These are phyloP conservation scores for Penaeus chinensis DNA, from an alignment of 1,140 invertebrate genomes.

Conservation along the genomic window DNA sequence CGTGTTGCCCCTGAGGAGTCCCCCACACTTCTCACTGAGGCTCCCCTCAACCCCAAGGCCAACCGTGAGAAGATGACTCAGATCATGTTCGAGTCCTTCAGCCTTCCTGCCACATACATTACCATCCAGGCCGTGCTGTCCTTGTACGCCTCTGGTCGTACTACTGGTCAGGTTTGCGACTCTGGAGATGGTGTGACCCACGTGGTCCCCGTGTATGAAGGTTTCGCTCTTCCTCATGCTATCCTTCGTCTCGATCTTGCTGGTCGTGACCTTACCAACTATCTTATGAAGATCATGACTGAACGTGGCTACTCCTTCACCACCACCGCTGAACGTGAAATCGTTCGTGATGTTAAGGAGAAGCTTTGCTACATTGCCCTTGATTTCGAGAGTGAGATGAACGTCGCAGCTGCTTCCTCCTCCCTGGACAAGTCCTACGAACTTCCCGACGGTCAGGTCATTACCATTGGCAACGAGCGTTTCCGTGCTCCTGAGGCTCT, in stretches of 20 bases:
- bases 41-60: conserved; percentile 91
- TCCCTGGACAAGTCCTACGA: too few species aligned
- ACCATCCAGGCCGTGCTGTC: conserved; percentile 28
- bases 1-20: conserved; percentile 94
- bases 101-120: conserved; percentile 71
- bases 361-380: too few species aligned
- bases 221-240: conserved; percentile 34
- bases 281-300: too few species aligned
- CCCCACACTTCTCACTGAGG: conserved; percentile 90
- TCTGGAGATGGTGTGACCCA: conserved; percentile 35
- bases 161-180: conserved; percentile 31
- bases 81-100: conserved; percentile 75
- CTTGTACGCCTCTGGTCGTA: conserved; percentile 31
- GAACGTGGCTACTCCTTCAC: too few species aligned
- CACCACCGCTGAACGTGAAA: too few species aligned
- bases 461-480: too few species aligned
- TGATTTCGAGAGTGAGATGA: too few species aligned
- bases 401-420: too few species aligned
- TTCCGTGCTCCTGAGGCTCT: too few species aligned
- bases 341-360: too few species aligned
- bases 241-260: conserved; percentile 1
- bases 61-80: conserved; percentile 82
- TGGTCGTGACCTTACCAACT: too few species aligned
- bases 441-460: too few species aligned
- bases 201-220: conserved; percentile 29